A percentile compares a stretch with the other conserved stretches of the same genome.
Conservation (phyloP, 1,140 invertebrate species). For the Stratiolaelaps scimitus region DNA sequence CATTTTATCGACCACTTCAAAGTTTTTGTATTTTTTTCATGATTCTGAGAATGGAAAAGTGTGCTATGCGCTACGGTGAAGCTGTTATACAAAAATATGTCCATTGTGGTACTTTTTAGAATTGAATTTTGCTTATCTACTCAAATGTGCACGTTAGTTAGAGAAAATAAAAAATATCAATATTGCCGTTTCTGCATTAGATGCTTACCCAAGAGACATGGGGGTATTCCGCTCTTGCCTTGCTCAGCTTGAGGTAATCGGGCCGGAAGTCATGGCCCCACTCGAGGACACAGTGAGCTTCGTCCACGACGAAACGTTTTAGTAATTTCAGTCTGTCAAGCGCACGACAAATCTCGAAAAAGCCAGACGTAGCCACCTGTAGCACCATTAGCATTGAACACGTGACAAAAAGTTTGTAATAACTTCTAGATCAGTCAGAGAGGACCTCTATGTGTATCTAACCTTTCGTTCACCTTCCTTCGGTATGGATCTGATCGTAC, state of each 20-base stretch:
- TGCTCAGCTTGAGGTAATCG: constrained; percentile 76
- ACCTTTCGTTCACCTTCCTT: too few relatives aligned
- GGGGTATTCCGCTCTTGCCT: constrained; percentile 54
- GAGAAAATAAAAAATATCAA: constrained; percentile 35
- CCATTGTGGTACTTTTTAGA: too few relatives aligned
- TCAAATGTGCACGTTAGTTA: constrained; percentile 32
- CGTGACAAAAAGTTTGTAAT: too few relatives aligned
- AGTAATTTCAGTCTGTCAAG: background rate
- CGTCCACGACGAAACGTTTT: constrained; percentile 61
- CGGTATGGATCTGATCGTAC: too few relatives aligned
- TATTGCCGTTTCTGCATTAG: constrained; percentile 34
- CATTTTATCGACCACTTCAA: too few relatives aligned
- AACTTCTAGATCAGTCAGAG: too few relatives aligned
- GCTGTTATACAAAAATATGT: too few relatives aligned
- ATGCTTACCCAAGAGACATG: constrained; percentile 55
- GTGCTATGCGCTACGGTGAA: too few relatives aligned
- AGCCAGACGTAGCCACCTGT: constrained; percentile 4
- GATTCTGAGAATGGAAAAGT: too few relatives aligned
- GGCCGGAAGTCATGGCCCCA: constrained; percentile 96
- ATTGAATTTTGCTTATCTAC: background rate
- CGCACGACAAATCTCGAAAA: constrained; percentile 8
- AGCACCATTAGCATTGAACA: too few relatives aligned
- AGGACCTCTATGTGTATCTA: too few relatives aligned
- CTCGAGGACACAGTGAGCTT: constrained; percentile 93
- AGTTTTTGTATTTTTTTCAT: too few relatives aligned